Evolutionary conservation across 2,888 invertebrate genomes (phyloP).

Genomic region (Dynastes maya): DNA sequence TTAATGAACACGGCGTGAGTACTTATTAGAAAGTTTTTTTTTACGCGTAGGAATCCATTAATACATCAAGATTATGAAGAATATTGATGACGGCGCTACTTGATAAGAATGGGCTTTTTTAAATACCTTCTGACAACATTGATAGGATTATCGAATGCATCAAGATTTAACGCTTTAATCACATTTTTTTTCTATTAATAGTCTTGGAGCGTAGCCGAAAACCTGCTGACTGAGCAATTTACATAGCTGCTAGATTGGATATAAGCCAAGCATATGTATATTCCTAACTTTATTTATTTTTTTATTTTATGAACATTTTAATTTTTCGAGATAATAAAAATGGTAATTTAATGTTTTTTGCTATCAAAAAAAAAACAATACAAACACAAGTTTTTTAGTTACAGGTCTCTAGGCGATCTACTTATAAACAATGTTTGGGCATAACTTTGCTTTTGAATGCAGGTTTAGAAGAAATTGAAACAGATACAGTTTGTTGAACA

Average conservation of each 20-base stretch:
- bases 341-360: neutral
- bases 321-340: conserved; percentile 6
- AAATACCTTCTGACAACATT: neutral
- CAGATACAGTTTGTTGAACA: too few species aligned
- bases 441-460: too few species aligned
- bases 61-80: conserved; percentile 10
- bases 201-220: neutral
- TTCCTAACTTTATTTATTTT: neutral
- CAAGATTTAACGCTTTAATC: neutral
- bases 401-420: too few species aligned
- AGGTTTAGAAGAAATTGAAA: too few species aligned
- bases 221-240: conserved; percentile 1
- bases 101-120: neutral
- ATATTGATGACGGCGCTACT: conserved; percentile 22
- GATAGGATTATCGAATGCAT: neutral
- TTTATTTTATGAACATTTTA: neutral
- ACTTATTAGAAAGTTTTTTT: neutral
- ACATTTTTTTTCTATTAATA: conserved; percentile 11
- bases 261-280: neutral
- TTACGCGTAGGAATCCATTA: neutral
- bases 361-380: too few species aligned
- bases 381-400: too few species aligned
- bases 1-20: neutral
- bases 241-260: conserved; percentile 1
- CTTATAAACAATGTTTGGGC: too few species aligned